Evolutionary conservation across 2,113 vertebrate species (phyloP).

Genomic region (Neotoma lepida): DNA sequence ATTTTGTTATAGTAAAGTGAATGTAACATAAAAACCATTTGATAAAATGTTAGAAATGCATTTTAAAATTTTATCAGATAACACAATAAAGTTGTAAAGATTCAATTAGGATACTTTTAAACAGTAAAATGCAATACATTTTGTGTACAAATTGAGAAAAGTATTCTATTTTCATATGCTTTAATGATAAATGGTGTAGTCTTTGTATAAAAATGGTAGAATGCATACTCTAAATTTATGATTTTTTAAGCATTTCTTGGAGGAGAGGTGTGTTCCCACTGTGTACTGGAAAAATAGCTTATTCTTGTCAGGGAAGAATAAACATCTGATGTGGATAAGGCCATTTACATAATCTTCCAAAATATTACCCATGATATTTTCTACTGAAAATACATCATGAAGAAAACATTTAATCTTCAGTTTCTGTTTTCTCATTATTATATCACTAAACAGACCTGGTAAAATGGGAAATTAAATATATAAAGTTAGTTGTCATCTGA

Average conservation of each 20-base stretch:
- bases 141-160: not conserved
- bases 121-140: not conserved
- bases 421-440: not conserved
- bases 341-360: not conserved
- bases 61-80: not conserved
- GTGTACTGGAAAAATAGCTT: not conserved
- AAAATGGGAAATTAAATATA: not conserved
- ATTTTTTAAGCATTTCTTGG: not conserved
- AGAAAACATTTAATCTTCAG: not conserved
- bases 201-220: not conserved
- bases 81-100: not conserved
- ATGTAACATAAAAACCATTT: not conserved
- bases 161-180: not conserved
- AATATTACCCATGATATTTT: not conserved
- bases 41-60: not conserved
- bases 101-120: not conserved
- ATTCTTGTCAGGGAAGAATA: not conserved
- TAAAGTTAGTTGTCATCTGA: not conserved
- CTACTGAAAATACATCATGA: not conserved
- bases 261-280: not conserved
- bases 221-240: not conserved
- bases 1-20: not conserved
- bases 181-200: not conserved
- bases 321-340: not conserved
- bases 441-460: not conserved